A percentile compares a stretch with the other conserved stretches of the same genome.
Evolutionary conservation across 2,113 vertebrate genomes (phyloP).

Genomic region (Urocolius indicus): DNA sequence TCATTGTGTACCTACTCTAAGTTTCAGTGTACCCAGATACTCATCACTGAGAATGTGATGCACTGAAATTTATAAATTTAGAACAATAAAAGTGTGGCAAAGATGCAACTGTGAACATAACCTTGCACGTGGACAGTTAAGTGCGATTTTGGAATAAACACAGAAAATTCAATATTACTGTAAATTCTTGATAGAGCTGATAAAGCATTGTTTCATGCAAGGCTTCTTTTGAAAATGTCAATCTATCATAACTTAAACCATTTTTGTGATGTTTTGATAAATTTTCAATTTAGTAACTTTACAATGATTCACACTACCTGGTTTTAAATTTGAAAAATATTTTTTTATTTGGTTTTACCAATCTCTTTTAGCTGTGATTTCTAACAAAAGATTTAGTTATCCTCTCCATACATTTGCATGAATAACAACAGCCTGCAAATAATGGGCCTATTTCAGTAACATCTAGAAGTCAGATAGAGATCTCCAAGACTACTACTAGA

Average conservation of each 20-base stretch:
- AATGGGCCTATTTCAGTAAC: not conserved
- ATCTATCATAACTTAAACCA: not conserved
- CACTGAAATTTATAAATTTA: not conserved
- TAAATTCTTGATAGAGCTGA: not conserved
- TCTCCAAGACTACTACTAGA: not conserved
- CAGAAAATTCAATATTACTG: not conserved
- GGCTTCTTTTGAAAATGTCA: not conserved
- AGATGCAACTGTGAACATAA: not conserved
- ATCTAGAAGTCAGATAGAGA: not conserved
- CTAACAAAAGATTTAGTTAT: not conserved
- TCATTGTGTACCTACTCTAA: not conserved
- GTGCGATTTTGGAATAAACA: not conserved
- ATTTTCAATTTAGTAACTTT: not conserved
- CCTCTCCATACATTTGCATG: not conserved
- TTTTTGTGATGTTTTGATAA: not conserved
- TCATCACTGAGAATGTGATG: not conserved
- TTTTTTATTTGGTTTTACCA: not conserved
- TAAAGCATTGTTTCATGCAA: not conserved
- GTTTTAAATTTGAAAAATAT: not conserved
- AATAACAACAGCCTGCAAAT: not conserved
- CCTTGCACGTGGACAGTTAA: not conserved
- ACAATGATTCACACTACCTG: not conserved
- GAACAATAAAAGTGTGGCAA: not conserved
- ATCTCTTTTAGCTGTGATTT: not conserved
- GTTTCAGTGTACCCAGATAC: not conserved